Evolutionary conservation across 1,140 invertebrate genomes (phyloP).

Genomic region (Cardiocondyla obscurior): DNA sequence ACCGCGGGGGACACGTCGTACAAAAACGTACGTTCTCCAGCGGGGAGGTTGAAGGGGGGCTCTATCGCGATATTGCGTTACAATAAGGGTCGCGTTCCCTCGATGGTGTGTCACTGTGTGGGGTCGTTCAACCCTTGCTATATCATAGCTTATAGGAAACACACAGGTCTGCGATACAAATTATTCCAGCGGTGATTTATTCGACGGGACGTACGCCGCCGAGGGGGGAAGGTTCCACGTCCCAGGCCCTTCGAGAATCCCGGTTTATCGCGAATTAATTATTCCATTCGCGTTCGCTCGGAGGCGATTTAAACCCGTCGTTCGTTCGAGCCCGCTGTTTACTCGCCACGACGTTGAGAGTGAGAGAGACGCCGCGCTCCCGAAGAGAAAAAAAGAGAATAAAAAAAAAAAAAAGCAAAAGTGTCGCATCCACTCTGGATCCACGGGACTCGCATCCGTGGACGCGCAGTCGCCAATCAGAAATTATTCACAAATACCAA

Average conservation of each 20-base stretch:
- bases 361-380: background rate
- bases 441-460: background rate
- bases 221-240: no score
- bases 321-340: background rate
- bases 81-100: constrained; percentile 4
- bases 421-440: background rate
- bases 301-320: background rate
- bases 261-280: background rate
- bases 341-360: background rate
- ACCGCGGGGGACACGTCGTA: background rate
- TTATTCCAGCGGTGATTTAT: background rate
- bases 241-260: background rate
- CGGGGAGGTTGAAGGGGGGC: background rate
- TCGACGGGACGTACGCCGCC: no score
- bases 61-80: constrained; percentile 1
- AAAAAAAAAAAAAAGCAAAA: background rate
- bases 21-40: constrained; percentile 1
- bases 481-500: constrained; percentile 8
- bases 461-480: constrained; percentile 17
- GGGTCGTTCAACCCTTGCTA: constrained; percentile 36
- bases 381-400: background rate
- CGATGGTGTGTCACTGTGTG: background rate
- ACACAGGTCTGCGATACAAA: background rate
- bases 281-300: background rate
- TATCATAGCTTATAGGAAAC: background rate